Conservation (phyloP, 2,113 vertebrate species). For the Ursus arctos region DNA sequence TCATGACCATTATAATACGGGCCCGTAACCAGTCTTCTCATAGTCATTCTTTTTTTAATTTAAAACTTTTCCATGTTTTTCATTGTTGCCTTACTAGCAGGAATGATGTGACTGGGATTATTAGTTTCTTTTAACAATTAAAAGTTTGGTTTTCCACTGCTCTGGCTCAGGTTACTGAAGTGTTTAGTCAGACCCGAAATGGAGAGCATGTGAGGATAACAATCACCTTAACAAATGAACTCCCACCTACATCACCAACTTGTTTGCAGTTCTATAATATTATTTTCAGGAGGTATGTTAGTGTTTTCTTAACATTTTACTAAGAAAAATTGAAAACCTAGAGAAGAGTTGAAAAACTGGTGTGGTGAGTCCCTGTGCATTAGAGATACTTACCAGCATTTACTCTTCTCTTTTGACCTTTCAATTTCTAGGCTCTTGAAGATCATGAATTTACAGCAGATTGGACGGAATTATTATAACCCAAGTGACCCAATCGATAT, state of each 20-base stretch:
- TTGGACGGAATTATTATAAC: conserved; percentile 97
- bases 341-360: no score
- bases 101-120: not conserved
- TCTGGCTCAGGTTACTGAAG: conserved; percentile 91
- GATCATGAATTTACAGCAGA: conserved; percentile 96
- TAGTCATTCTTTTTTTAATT: not conserved
- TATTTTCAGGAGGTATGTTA: conserved; percentile 93
- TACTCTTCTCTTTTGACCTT: not conserved
- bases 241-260: conserved; percentile 94
- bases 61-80: not conserved
- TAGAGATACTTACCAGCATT: fast-evolving
- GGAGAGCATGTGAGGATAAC: conserved; percentile 94
- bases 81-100: not conserved
- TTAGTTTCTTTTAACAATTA: not conserved
- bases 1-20: fast-evolving
- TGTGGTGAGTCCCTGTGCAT: fast-evolving
- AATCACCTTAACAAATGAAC: conserved; percentile 94
- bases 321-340: not conserved
- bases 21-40: no score
- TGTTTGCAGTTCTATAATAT: conserved; percentile 98
- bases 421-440: conserved; percentile 92
- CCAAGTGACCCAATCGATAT: conserved; percentile 93
- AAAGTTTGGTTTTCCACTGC: not conserved
- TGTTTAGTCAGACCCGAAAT: conserved; percentile 91
- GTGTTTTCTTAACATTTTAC: not conserved